These are phyloP conservation scores for Littorina saxatilis DNA, from an alignment of 1,140 invertebrate genomes.

Conservation along the genomic window DNA sequence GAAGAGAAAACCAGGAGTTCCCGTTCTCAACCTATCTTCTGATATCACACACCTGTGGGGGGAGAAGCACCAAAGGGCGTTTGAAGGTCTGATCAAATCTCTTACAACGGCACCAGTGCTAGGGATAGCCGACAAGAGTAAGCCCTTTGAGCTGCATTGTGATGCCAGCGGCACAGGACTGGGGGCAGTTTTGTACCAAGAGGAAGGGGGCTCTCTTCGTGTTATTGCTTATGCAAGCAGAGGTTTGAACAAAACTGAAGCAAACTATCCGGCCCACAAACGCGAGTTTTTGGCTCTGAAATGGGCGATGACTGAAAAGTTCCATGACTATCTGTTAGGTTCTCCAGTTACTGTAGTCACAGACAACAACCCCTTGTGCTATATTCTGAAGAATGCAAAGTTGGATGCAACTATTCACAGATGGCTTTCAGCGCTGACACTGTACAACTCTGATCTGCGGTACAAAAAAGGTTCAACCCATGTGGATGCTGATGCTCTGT, in stretches of 20 bases:
- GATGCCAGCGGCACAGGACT: background rate
- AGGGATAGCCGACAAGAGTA: background rate
- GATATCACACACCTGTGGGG: no score
- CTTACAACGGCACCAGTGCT: no score
- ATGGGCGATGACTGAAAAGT: background rate
- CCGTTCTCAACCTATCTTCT: no score
- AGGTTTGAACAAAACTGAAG: background rate
- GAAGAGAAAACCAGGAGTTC: no score
- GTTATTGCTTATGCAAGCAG: background rate
- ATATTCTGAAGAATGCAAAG: no score
- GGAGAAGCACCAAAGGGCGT: no score
- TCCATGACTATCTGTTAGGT: background rate
- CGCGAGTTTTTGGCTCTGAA: background rate
- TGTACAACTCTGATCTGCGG: conserved; percentile 9
- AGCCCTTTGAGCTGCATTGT: background rate
- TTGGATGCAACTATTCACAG: no score
- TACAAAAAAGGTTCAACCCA: conserved; percentile 12
- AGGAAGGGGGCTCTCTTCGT: background rate
- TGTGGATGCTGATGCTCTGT: conserved; percentile 39
- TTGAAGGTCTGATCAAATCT: no score
- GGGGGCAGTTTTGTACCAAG: background rate
- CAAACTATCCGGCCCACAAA: background rate
- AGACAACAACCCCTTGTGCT: conserved; percentile 21
- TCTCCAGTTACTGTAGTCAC: background rate
- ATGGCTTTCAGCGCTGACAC: conserved; percentile 13